Conservation (phyloP, 2,113 vertebrate species). For the Oenanthe oenanthe region DNA sequence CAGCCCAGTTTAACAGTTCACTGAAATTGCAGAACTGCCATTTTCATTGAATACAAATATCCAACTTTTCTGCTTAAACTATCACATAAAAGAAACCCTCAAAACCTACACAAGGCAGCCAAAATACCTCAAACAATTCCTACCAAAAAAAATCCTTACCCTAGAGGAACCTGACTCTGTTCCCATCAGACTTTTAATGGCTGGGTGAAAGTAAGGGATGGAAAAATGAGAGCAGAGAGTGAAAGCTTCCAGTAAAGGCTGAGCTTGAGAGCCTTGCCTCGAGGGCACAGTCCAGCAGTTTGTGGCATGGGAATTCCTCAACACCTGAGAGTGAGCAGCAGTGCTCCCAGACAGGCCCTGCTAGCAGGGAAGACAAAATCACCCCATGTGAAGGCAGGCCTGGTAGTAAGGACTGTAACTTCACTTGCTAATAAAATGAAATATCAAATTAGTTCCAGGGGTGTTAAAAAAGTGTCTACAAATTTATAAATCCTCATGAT, state of each 20-base stretch:
- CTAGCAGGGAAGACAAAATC: background rate
- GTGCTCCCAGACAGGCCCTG: background rate
- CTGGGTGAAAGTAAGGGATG: background rate
- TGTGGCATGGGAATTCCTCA: background rate
- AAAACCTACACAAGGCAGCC: background rate
- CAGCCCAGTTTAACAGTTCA: background rate
- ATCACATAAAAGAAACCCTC: background rate
- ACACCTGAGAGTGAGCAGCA: background rate
- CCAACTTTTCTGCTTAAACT: background rate
- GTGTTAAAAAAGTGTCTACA: background rate
- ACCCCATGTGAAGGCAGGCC: background rate
- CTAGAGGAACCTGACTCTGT: background rate
- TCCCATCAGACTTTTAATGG: background rate
- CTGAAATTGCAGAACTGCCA: background rate
- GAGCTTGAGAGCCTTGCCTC: background rate
- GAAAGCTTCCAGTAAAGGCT: background rate
- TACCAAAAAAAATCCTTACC: background rate
- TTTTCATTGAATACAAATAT: background rate
- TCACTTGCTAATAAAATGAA: background rate
- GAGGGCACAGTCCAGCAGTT: background rate
- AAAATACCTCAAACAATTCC: background rate
- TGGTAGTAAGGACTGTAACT: background rate
- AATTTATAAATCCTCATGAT: background rate
- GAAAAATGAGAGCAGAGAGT: background rate
- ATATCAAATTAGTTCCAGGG: background rate